Evolutionary conservation across 2,797 vertebrate species (phyloP).

Genomic region (Melopsittacus undulatus): DNA sequence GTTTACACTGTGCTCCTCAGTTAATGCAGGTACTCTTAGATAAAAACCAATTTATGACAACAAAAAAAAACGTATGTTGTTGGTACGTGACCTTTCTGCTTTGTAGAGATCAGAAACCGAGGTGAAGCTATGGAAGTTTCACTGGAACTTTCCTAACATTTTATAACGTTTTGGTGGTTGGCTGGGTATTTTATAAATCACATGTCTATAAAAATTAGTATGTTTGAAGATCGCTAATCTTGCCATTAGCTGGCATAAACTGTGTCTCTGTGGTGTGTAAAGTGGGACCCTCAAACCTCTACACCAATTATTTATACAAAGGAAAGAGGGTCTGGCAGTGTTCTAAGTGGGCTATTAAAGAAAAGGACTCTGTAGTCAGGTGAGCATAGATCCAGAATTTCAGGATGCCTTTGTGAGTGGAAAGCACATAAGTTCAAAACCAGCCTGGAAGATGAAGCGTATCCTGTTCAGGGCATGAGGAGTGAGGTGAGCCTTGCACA

Average conservation of each 20-base stretch:
- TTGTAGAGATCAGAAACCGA: neutral
- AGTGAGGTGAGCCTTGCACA: neutral
- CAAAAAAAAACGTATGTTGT: neutral
- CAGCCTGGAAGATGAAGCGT: neutral
- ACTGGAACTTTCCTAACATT: neutral
- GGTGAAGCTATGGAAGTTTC: neutral
- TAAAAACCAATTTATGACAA: neutral
- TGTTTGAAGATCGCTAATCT: neutral
- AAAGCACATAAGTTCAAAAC: neutral
- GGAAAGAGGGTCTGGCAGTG: neutral
- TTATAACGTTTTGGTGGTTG: neutral
- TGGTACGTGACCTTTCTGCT: neutral
- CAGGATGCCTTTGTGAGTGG: neutral
- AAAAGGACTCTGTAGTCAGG: neutral
- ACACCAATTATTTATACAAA: neutral
- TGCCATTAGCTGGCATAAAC: neutral
- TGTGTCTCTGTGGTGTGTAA: neutral
- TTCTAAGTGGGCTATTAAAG: neutral
- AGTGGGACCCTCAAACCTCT: neutral
- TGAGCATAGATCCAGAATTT: neutral
- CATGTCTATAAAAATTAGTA: neutral
- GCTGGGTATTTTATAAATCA: neutral
- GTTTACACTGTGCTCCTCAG: neutral
- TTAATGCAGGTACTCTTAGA: neutral
- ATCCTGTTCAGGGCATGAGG: neutral